A percentile compares a stretch with the other conserved stretches of the same genome.
phyloP scores from a whole-genome alignment of 2,797 vertebrate genomes.

The Sebastolobus alascanus region DNA sequence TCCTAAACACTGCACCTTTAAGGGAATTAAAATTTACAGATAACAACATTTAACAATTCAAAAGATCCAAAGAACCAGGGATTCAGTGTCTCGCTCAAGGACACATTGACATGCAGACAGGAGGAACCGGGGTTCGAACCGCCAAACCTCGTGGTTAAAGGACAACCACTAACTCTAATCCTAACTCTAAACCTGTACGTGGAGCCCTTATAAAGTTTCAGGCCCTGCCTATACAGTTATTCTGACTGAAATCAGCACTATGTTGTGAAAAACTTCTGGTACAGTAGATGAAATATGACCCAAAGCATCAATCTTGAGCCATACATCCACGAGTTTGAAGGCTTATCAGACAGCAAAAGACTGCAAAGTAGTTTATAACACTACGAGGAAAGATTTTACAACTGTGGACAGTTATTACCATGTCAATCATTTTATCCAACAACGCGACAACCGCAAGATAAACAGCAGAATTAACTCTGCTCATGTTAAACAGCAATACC shows the following conservation, averaged over 20 bases:
- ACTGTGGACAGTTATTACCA: neutral
- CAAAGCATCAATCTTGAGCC: neutral
- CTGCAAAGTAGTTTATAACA: neutral
- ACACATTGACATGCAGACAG: no score
- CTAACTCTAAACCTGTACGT: neutral
- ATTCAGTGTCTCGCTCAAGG: no score
- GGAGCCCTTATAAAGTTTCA: neutral
- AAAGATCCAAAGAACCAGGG: no score
- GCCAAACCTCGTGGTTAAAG: no score
- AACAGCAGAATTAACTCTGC: neutral
- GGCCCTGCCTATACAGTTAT: neutral
- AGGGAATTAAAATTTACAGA: neutral
- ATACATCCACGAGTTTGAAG: neutral
- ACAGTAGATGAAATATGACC: neutral
- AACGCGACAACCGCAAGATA: rapidly evolving
- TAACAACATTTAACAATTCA: neutral
- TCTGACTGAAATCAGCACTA: neutral
- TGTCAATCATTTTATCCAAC: neutral
- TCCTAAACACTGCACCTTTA: no score
- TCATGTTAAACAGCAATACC: neutral
- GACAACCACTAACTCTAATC: no score
- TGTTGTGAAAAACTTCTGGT: neutral
- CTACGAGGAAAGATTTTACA: neutral
- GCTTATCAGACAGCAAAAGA: neutral
- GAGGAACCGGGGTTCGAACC: no score